A percentile compares a stretch with the other conserved stretches of the same genome.
phyloP scores from a whole-genome alignment of 2,888 invertebrate species.

The Meghimatium bilineatum region DNA sequence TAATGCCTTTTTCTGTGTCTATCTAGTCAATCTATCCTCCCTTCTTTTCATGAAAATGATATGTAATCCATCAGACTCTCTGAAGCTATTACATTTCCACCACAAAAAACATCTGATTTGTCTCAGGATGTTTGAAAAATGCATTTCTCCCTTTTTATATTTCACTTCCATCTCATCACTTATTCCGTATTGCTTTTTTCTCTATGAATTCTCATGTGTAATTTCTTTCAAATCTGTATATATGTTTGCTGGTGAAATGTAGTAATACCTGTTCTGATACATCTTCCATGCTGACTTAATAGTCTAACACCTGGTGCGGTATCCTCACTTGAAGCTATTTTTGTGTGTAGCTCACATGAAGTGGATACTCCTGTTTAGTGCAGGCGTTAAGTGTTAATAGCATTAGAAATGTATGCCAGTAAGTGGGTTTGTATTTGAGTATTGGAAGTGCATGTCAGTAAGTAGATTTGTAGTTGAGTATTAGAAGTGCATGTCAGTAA shows the following conservation, averaged over 20 bases:
- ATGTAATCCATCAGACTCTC: not conserved
- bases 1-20: too few species aligned
- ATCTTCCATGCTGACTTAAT: not conserved
- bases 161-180: not conserved
- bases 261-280: not conserved
- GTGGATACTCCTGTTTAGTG: not conserved
- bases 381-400: not conserved
- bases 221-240: not conserved
- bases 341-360: too few species aligned
- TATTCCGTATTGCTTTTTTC: not conserved
- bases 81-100: not conserved
- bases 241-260: not conserved
- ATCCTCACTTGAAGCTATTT: too few species aligned
- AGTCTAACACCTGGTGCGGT: not conserved
- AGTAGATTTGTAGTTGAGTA: too few species aligned
- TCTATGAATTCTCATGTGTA: too few species aligned
- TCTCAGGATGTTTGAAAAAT: not conserved
- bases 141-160: not conserved
- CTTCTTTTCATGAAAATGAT: not conserved
- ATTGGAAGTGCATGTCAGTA: too few species aligned
- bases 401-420: too few species aligned
- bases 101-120: not conserved
- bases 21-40: not conserved
- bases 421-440: too few species aligned
- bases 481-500: too few species aligned